phyloP scores from a whole-genome alignment of 2,888 invertebrate genomes.

The Drosophila monieri region DNA sequence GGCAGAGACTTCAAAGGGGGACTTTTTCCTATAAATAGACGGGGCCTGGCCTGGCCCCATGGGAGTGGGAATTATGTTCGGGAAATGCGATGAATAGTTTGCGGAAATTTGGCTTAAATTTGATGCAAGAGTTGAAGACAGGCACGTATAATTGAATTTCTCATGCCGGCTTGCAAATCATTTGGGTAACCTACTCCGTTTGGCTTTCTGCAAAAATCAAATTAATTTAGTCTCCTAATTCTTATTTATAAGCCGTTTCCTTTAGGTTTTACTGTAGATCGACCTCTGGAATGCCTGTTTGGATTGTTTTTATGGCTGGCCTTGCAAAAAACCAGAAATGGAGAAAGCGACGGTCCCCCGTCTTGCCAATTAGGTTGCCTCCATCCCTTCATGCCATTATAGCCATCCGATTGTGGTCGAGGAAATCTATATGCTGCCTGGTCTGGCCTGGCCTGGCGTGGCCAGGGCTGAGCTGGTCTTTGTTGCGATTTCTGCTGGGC shows the following conservation, averaged over 20 bases:
- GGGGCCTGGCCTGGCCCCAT: neutral
- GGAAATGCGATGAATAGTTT: constrained; percentile 42
- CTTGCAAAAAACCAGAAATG: constrained; percentile 27
- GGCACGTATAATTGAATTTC: constrained; percentile 1
- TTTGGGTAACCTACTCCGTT: constrained; percentile 2
- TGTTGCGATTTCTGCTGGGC: constrained; percentile 28
- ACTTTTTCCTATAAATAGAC: constrained; percentile 35
- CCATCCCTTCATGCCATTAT: neutral
- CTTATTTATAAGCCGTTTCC: neutral
- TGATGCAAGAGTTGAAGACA: constrained; percentile 27
- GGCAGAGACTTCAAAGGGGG: constrained; percentile 31
- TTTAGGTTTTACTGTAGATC: constrained; percentile 9
- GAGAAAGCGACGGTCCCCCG: constrained; percentile 22
- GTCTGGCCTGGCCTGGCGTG: constrained; percentile 3
- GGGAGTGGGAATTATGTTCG: constrained; percentile 16
- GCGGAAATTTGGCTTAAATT: constrained; percentile 38
- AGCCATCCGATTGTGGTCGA: constrained; percentile 29
- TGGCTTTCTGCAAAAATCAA: neutral
- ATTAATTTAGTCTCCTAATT: too few relatives aligned
- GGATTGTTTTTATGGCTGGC: constrained; percentile 37
- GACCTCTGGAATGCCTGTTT: constrained; percentile 1
- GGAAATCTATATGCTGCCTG: constrained; percentile 40
- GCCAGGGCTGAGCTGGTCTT: constrained; percentile 12
- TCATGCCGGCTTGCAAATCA: neutral
- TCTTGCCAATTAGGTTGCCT: constrained; percentile 37